phyloP scores from a whole-genome alignment of 2,113 vertebrate species.

The Toxostoma redivivum region DNA sequence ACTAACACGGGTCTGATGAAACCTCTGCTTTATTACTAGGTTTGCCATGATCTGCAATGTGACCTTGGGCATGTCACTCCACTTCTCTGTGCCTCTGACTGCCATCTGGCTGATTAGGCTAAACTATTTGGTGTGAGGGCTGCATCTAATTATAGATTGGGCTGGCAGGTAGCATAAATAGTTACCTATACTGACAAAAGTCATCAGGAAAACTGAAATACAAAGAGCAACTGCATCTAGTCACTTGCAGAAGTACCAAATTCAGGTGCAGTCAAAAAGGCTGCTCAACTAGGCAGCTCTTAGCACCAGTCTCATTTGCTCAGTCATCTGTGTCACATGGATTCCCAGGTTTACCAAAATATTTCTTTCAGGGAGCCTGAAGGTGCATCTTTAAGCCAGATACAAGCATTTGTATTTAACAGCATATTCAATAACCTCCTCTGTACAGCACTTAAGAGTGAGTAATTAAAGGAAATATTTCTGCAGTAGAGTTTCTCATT shows the following conservation, averaged over 20 bases:
- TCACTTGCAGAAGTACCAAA: not conserved
- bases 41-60: not conserved
- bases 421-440: constrained; percentile 42
- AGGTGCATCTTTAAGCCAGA: not conserved
- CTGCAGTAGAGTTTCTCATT: constrained; percentile 62
- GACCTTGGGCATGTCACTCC: not conserved
- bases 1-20: not conserved
- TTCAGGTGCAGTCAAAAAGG: not conserved
- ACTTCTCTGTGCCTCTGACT: not conserved
- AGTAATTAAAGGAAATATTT: constrained; percentile 73
- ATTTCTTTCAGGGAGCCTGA: not conserved
- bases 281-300: not conserved
- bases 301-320: not conserved
- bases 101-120: not conserved
- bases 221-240: not conserved
- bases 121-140: not conserved
- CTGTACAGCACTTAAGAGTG: constrained; percentile 57
- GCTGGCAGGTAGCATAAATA: not conserved
- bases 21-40: not conserved
- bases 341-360: not conserved
- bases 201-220: not conserved
- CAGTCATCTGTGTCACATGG: not conserved
- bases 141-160: not conserved
- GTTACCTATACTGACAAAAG: not conserved
- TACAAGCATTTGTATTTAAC: constrained; percentile 2